phyloP scores from a whole-genome alignment of 2,113 vertebrate genomes.

The Micromys minutus region DNA sequence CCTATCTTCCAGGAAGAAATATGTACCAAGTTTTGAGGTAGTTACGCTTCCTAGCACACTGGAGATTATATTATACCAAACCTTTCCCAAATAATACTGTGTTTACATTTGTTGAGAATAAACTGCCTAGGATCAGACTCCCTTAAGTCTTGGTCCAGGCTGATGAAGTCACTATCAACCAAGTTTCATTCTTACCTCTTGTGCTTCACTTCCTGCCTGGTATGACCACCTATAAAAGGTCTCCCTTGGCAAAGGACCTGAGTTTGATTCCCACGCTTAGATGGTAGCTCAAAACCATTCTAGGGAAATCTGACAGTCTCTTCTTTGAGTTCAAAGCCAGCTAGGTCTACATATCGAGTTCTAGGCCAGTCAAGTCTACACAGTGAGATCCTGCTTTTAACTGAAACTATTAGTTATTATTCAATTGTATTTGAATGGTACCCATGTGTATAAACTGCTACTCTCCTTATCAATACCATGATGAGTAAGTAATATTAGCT shows the following conservation, averaged over 20 bases:
- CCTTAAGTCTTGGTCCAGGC: neutral
- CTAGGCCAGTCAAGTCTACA: neutral
- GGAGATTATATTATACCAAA: neutral
- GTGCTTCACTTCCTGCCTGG: neutral
- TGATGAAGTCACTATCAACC: neutral
- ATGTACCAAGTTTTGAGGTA: neutral
- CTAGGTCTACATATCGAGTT: neutral
- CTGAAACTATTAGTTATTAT: neutral
- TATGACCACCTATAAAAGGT: neutral
- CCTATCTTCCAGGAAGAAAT: neutral
- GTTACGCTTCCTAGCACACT: neutral
- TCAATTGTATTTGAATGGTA: conserved; percentile 42
- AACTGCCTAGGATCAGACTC: neutral
- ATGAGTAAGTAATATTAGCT: neutral
- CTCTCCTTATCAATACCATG: neutral
- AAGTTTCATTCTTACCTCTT: neutral
- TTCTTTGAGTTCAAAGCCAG: neutral
- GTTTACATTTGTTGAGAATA: neutral
- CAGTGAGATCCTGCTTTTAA: neutral
- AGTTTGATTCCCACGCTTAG: neutral
- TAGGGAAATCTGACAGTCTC: neutral
- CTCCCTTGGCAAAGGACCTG: neutral
- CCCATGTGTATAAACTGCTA: neutral
- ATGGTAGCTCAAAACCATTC: neutral
- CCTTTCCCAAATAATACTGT: neutral